Base-by-base conservation (phyloP, 2,113 vertebrate species). In the Pedionomus torquatus region DNA sequence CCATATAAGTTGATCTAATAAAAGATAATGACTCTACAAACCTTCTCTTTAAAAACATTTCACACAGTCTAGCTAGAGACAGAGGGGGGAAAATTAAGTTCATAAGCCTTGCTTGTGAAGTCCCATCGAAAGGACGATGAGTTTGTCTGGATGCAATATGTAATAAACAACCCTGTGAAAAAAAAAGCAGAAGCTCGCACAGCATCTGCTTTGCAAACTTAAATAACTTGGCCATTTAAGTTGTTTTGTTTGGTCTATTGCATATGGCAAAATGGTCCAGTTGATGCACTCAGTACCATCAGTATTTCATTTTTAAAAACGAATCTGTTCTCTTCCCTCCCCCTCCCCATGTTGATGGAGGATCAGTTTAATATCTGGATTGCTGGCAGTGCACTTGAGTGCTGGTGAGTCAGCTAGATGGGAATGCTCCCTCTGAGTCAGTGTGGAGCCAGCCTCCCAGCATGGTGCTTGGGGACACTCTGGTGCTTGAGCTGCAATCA, bases 381-480 rank as follows among this genome's bases (percentile, higher is more conserved):
- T 96, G 94, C 89, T 97, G 97, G 95, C 96, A 97, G 83, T 89
- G 88, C 81, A 49, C 49, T 95, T 83, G 89, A 95, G 77, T 85
- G 81, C 83, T 96, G 77, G 91, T 97, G 97, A 97, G 89, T 96
- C 96, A 97, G 95, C 88, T 95, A 87, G 97, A 95, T 91, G 96
- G 94, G 94, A 97, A 96, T 97, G 94, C 93, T 97, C 94, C 83
- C 92, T 94, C 52, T 92, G 96, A 97, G 97, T 95, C 97, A 96
- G 92, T 83, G 83, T 11, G 96, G 94, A 97, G 97, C 96, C 96
- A 96, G 95, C 78, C 94, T 96, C 96, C 91, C 96, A 97, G 94
- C 95, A 96, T 95, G 95, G 89, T 95, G 95, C 94, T 96, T 96
- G 92, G 93, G 97, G 97, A 97, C 96, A 97, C 94, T 93, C 91